Evolutionary conservation across 2,888 invertebrate species (phyloP).

Genomic region (Salpingus planirostris): DNA sequence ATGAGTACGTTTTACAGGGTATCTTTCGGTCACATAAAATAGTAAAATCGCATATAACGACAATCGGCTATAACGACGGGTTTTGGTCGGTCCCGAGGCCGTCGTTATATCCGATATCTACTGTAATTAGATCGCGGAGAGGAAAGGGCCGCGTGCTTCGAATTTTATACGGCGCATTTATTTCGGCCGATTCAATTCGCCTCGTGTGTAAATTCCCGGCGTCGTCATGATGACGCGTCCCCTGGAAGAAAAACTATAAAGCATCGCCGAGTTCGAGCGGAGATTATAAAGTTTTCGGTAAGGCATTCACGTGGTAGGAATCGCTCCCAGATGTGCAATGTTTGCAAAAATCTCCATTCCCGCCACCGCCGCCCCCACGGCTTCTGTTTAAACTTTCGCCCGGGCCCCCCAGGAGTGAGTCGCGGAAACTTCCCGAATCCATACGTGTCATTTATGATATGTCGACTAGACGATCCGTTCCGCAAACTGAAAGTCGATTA

Average conservation of each 20-base stretch:
- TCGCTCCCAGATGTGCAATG: slow-evolving; percentile 14
- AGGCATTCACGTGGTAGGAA: slow-evolving; percentile 7
- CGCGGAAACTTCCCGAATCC: slow-evolving; percentile 5
- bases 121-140: slow-evolving; percentile 18
- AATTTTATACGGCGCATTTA: slow-evolving; percentile 16
- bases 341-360: slow-evolving; percentile 11
- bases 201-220: slow-evolving; percentile 7
- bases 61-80: no score
- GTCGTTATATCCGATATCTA: no score
- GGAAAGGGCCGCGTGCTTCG: slow-evolving; percentile 14
- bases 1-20: no score
- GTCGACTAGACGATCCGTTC: slow-evolving; percentile 2
- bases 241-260: slow-evolving; percentile 9
- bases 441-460: slow-evolving; percentile 7
- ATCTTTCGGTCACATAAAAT: no score
- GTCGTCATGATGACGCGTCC: slow-evolving; percentile 5
- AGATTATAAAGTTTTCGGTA: slow-evolving; percentile 14
- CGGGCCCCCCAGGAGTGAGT: no score
- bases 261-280: slow-evolving; percentile 1
- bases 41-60: no score
- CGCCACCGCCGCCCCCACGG: not conserved
- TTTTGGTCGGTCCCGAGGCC: no score
- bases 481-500: no score
- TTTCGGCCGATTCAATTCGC: slow-evolving; percentile 8
- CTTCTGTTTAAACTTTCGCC: slow-evolving; percentile 9